Percentiles rank a stretch among this genome's conserved stretches.
These are phyloP conservation scores for Tanypteryx hageni DNA, from an alignment of 2,888 invertebrate genomes.

Conservation along the genomic window DNA sequence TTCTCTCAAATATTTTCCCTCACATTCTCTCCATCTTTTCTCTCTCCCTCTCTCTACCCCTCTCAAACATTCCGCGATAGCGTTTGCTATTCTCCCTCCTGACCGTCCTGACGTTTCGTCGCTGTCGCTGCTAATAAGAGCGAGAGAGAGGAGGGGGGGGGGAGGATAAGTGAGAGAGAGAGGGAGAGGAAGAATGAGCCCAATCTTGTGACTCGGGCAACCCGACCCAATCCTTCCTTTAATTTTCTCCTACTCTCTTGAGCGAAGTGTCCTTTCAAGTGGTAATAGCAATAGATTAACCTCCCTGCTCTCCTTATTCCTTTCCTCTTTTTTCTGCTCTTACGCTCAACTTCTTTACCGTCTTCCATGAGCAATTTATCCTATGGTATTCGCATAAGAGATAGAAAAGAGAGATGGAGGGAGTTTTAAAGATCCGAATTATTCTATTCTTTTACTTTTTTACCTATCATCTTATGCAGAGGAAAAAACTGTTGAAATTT, in stretches of 20 bases:
- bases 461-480: background rate
- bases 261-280: conserved; percentile 47
- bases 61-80: too few relatives aligned
- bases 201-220: background rate
- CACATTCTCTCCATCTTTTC: background rate
- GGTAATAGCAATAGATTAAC: conserved; percentile 45
- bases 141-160: too few relatives aligned
- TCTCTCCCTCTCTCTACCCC: background rate
- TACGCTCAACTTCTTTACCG: background rate
- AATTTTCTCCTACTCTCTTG: background rate
- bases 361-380: background rate
- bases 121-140: too few relatives aligned
- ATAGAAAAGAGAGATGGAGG: background rate
- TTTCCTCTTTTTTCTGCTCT: background rate
- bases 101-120: background rate
- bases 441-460: background rate
- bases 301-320: background rate
- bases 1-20: background rate
- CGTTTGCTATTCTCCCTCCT: background rate
- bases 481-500: background rate
- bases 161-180: too few relatives aligned
- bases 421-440: background rate
- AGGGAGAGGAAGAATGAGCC: too few relatives aligned
- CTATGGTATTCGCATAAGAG: background rate
- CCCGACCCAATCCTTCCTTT: background rate